Percentiles rank a stretch among this genome's conserved stretches.
These are phyloP conservation scores for Pseudorectes ferrugineus DNA, from an alignment of 2,113 vertebrate genomes.

Conservation along the genomic window DNA sequence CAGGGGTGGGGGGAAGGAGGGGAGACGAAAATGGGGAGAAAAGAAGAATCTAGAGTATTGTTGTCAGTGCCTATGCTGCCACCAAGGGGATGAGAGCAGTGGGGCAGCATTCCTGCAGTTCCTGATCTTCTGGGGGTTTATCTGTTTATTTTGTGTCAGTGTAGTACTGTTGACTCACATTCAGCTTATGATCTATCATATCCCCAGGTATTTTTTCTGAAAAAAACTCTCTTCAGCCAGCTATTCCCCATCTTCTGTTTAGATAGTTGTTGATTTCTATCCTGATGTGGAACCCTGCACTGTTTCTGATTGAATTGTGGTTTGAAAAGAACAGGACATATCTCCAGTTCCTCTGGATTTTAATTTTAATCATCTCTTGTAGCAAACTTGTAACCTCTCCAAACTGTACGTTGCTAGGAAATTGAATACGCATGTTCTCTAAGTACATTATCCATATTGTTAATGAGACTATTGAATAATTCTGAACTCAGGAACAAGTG, in stretches of 20 bases:
- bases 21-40: neutral
- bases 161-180: neutral
- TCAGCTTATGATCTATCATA: neutral
- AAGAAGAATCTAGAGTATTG: neutral
- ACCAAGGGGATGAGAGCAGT: slow-evolving; percentile 4
- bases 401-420: neutral
- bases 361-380: neutral
- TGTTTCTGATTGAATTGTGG: neutral
- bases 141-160: neutral
- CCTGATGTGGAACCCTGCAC: neutral
- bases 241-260: neutral
- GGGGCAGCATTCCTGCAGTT: neutral
- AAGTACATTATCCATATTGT: neutral
- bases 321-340: neutral
- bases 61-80: neutral
- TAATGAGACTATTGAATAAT: neutral
- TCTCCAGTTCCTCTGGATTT: neutral
- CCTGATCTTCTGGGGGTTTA: neutral
- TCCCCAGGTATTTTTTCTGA: neutral
- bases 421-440: neutral
- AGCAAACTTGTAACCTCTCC: neutral
- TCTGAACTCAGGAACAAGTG: neutral
- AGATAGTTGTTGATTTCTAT: neutral
- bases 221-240: neutral
- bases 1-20: neutral